phyloP scores from a whole-genome alignment of 2,888 invertebrate genomes.

The Linyphia triangularis region DNA sequence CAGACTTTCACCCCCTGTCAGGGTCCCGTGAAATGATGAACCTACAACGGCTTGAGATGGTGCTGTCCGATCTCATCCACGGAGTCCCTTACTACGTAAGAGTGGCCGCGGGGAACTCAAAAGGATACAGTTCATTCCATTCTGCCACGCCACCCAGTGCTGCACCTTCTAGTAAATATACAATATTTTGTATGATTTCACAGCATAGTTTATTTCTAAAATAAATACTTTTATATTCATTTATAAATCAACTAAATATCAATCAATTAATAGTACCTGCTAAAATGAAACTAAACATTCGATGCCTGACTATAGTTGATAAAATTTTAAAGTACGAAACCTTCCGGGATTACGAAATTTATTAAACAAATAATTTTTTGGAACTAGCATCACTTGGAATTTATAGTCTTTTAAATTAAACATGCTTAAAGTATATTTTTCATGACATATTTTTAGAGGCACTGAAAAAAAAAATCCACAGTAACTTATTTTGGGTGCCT shows the following conservation, averaged over 20 bases:
- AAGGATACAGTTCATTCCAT: constrained; percentile 90
- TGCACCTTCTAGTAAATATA: constrained; percentile 91
- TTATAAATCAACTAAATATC: neutral
- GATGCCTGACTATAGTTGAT: too few relatives aligned
- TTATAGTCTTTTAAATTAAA: too few relatives aligned
- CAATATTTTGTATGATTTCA: neutral
- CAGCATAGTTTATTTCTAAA: too few relatives aligned
- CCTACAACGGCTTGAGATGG: constrained; percentile 84
- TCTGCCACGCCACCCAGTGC: constrained; percentile 90
- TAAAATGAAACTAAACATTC: neutral
- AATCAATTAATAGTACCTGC: neutral
- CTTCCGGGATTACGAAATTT: too few relatives aligned
- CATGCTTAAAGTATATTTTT: too few relatives aligned
- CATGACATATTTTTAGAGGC: too few relatives aligned
- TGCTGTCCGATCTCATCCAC: constrained; percentile 87
- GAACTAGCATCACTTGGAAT: too few relatives aligned
- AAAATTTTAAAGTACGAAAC: too few relatives aligned
- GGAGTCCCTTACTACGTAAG: constrained; percentile 94
- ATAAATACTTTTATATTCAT: neutral
- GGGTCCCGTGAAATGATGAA: constrained; percentile 89
- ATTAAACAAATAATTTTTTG: too few relatives aligned
- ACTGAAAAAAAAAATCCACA: too few relatives aligned
- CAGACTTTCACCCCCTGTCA: constrained; percentile 90
- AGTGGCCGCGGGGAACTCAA: constrained; percentile 93
- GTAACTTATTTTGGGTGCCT: too few relatives aligned